phyloP scores from a whole-genome alignment of 1,140 invertebrate species.

The Neocloeon triangulifer region DNA sequence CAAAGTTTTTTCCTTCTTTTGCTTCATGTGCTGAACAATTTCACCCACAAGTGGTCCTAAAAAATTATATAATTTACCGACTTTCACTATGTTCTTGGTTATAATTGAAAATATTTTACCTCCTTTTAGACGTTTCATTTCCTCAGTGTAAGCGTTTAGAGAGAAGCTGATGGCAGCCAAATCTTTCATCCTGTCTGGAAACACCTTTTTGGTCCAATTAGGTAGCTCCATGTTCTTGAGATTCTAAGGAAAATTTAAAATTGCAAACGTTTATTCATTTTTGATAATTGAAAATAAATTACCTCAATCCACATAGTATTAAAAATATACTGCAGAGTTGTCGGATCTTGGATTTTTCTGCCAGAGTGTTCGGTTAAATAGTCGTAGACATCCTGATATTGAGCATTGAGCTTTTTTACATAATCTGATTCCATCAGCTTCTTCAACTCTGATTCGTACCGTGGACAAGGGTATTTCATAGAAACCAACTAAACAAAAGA shows the following conservation, averaged over 20 bases:
- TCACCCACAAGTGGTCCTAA: conserved; percentile 39
- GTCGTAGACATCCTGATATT: conserved; percentile 34
- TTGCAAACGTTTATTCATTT: background rate
- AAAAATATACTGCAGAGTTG: conserved; percentile 33
- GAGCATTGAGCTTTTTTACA: conserved; percentile 29
- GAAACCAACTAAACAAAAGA: conserved; percentile 21
- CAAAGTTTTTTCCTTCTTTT: conserved; percentile 18
- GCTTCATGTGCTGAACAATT: conserved; percentile 30
- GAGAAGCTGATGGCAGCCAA: conserved; percentile 28
- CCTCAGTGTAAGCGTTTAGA: conserved; percentile 20
- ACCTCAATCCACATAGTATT: conserved; percentile 44
- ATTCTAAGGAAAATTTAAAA: conserved; percentile 15
- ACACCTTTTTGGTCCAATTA: conserved; percentile 37
- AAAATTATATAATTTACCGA: conserved; percentile 2
- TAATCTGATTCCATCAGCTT: conserved; percentile 27
- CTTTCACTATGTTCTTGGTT: too few relatives aligned
- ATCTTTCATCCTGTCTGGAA: conserved; percentile 19
- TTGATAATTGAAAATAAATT: conserved; percentile 5
- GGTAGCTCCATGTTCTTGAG: conserved; percentile 48
- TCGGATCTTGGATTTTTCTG: conserved; percentile 22
- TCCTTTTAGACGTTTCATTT: conserved; percentile 23
- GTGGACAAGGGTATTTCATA: conserved; percentile 38
- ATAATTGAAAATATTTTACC: conserved; percentile 14
- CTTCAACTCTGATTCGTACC: conserved; percentile 29
- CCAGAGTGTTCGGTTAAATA: conserved; percentile 38